Percentiles rank a stretch among this genome's conserved stretches.
Conservation (phyloP, 2,888 invertebrate genomes). For the Furcula furcula region DNA sequence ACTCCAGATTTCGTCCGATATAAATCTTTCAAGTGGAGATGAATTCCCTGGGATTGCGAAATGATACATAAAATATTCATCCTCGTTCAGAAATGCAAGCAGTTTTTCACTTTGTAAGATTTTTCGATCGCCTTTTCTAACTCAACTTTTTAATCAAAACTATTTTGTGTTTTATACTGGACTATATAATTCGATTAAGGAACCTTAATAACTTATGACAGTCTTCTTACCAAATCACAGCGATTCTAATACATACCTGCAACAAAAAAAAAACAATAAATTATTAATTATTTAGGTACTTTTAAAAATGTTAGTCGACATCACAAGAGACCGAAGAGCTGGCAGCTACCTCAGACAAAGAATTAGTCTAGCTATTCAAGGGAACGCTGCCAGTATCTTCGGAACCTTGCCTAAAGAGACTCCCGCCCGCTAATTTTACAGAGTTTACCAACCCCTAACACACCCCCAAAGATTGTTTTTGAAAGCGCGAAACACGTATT, state of each 20-base stretch:
- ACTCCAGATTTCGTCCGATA: slow-evolving; percentile 67
- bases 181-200: neutral
- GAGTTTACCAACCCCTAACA: too few relatives aligned
- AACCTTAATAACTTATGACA: neutral
- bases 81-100: slow-evolving; percentile 65
- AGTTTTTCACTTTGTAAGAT: slow-evolving; percentile 57
- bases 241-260: slow-evolving; percentile 30
- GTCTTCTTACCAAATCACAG: slow-evolving; percentile 1
- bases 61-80: slow-evolving; percentile 78
- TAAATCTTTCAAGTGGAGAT: slow-evolving; percentile 76
- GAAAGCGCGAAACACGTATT: too few relatives aligned
- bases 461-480: too few relatives aligned
- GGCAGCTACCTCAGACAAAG: too few relatives aligned
- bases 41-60: slow-evolving; percentile 68
- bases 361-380: too few relatives aligned
- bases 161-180: neutral
- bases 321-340: too few relatives aligned
- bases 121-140: slow-evolving; percentile 21
- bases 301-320: too few relatives aligned
- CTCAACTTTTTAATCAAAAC: slow-evolving; percentile 10
- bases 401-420: too few relatives aligned
- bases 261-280: slow-evolving; percentile 16
- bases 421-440: too few relatives aligned
- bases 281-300: too few relatives aligned
- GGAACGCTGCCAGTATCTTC: too few relatives aligned